These are phyloP conservation scores for Tachina fera DNA, from an alignment of 2,888 invertebrate species.

Conservation along the genomic window DNA sequence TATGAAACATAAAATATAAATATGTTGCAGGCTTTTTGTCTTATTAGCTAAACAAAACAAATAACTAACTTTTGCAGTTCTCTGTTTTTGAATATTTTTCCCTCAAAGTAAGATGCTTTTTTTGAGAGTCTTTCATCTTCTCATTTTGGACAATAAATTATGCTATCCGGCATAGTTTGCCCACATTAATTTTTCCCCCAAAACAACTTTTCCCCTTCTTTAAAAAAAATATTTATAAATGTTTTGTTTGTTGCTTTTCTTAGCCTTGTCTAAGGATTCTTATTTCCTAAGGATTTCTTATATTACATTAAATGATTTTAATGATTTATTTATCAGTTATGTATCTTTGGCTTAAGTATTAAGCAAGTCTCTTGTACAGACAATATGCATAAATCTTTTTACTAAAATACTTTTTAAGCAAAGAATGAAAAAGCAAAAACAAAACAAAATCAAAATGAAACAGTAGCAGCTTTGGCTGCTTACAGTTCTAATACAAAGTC, in stretches of 20 bases:
- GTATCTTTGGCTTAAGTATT: conserved; percentile 6
- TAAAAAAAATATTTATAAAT: neutral
- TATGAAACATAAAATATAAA: neutral
- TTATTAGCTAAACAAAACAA: conserved; percentile 1
- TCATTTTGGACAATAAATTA: conserved; percentile 4
- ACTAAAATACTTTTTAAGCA: neutral
- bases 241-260: neutral
- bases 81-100: neutral
- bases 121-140: neutral
- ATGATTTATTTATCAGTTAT: conserved; percentile 63
- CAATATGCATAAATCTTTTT: conserved; percentile 46
- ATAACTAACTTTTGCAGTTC: neutral
- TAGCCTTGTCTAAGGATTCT: conserved; percentile 2
- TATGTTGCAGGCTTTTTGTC: neutral
- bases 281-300: conserved; percentile 1
- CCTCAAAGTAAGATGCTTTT: neutral
- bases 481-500: conserved; percentile 45
- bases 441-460: neutral
- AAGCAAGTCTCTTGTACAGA: conserved; percentile 8
- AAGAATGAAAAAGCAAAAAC: neutral
- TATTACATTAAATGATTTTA: conserved; percentile 60
- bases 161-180: neutral
- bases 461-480: conserved; percentile 3
- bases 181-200: conserved; percentile 8
- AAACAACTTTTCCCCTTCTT: neutral